Evolutionary conservation across 1,140 invertebrate species (phyloP).

Genomic region (Hestina assimilis): DNA sequence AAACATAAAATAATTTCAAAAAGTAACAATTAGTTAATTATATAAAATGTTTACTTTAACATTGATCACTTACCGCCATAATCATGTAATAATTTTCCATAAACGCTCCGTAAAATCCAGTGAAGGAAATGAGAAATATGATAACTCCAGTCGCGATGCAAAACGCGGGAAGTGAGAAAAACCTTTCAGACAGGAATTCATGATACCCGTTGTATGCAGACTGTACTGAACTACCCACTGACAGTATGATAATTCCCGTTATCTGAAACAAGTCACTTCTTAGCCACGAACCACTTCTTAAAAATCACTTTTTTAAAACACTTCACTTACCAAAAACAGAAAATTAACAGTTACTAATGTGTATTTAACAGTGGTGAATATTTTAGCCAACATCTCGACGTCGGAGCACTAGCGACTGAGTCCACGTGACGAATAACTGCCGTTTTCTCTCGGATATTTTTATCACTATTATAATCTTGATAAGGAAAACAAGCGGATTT

Average conservation of each 20-base stretch:
- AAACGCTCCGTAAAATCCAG: slow-evolving; percentile 92
- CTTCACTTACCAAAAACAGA: slow-evolving; percentile 65
- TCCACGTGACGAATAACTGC: slow-evolving; percentile 39
- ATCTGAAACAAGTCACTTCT: slow-evolving; percentile 77
- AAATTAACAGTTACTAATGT: slow-evolving; percentile 64
- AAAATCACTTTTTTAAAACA: slow-evolving; percentile 4
- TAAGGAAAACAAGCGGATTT: slow-evolving; percentile 72
- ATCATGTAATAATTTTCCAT: slow-evolving; percentile 91
- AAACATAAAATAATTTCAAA: background rate
- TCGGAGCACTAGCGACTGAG: slow-evolving; percentile 24
- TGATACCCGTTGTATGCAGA: slow-evolving; percentile 83
- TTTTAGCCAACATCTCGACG: slow-evolving; percentile 65
- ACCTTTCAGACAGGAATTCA: slow-evolving; percentile 80
- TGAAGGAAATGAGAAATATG: slow-evolving; percentile 89
- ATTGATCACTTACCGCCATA: slow-evolving; percentile 80
- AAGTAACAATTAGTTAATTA: background rate
- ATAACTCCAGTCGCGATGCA: slow-evolving; percentile 88
- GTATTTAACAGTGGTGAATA: slow-evolving; percentile 73
- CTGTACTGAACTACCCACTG: slow-evolving; percentile 82
- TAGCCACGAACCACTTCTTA: slow-evolving; percentile 20
- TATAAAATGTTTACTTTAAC: background rate
- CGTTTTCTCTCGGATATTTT: slow-evolving; percentile 64
- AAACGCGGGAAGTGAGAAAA: slow-evolving; percentile 83
- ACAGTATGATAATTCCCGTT: slow-evolving; percentile 84
- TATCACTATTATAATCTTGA: slow-evolving; percentile 73